These are phyloP conservation scores for Laspeyria flexula DNA, from an alignment of 2,888 invertebrate species.

Conservation along the genomic window DNA sequence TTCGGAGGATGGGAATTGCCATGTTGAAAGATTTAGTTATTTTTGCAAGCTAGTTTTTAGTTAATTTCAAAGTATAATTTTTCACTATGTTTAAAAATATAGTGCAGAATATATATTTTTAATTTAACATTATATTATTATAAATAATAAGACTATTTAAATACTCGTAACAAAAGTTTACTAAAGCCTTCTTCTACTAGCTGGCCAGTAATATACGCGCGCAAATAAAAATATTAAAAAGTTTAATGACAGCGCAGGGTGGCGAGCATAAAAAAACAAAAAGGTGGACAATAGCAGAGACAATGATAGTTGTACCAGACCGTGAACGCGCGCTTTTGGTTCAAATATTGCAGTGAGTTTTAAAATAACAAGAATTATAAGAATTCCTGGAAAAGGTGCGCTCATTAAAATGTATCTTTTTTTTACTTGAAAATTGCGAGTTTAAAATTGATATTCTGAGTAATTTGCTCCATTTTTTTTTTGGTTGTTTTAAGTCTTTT, in stretches of 20 bases:
- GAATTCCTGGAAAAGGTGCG: constrained; percentile 35
- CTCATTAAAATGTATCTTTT: constrained; percentile 39
- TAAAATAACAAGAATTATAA: constrained; percentile 44
- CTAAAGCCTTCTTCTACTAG: constrained; percentile 10
- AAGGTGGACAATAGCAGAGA: constrained; percentile 59
- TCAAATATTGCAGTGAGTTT: constrained; percentile 47
- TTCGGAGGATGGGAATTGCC: no score
- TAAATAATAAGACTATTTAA: no score
- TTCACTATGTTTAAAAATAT: no score
- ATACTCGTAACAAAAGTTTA: not conserved
- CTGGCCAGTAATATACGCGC: constrained; percentile 29
- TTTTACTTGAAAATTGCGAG: constrained; percentile 18
- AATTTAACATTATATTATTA: not conserved
- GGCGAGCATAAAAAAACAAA: constrained; percentile 47
- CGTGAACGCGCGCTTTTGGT: constrained; percentile 54
- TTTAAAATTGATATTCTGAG: constrained; percentile 27
- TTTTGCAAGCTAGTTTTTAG: no score
- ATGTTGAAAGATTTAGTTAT: no score
- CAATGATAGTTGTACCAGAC: constrained; percentile 69
- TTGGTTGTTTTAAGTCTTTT: not conserved
- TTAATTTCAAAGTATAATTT: no score
- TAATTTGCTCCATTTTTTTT: constrained; percentile 23
- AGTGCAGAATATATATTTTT: not conserved
- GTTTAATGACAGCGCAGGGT: constrained; percentile 53
- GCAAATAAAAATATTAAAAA: constrained; percentile 46